These are phyloP conservation scores for Linurgus olivaceus DNA, from an alignment of 2,797 vertebrate genomes.

Conservation along the genomic window DNA sequence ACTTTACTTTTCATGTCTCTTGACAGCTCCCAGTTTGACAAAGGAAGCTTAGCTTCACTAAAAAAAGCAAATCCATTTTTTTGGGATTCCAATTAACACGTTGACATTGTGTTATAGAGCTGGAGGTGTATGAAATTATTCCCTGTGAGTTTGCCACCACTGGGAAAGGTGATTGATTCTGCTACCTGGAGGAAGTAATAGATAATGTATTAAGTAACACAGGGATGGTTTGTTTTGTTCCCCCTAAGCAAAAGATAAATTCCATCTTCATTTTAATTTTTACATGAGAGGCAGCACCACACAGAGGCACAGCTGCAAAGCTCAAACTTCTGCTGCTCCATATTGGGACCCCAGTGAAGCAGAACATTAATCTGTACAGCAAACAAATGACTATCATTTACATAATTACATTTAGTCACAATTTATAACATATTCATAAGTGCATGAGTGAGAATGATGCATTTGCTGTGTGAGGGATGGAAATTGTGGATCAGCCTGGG, in stretches of 20 bases:
- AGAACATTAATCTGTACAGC: constrained; percentile 66
- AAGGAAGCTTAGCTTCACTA: not conserved
- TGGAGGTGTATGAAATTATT: constrained; percentile 17
- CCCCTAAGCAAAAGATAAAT: constrained; percentile 42
- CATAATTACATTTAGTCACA: constrained; percentile 69
- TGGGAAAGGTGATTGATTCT: constrained; percentile 41
- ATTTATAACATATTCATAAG: constrained; percentile 64
- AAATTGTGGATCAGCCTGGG: not conserved
- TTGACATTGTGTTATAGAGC: not conserved
- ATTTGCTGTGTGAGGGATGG: not conserved
- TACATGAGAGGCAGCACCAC: constrained; percentile 54
- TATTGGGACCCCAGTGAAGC: constrained; percentile 58
- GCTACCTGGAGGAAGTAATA: constrained; percentile 10
- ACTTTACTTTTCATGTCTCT: not conserved
- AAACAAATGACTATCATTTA: constrained; percentile 70
- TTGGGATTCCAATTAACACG: constrained; percentile 2
- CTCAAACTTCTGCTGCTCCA: constrained; percentile 48
- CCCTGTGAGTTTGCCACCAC: not conserved
- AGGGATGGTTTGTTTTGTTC: not conserved
- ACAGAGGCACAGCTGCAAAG: constrained; percentile 58
- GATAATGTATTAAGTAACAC: constrained; percentile 18
- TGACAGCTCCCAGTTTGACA: not conserved
- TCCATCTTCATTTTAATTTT: constrained; percentile 59
- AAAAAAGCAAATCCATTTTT: not conserved
- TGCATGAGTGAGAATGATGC: constrained; percentile 29